phyloP scores from a whole-genome alignment of 2,888 invertebrate species.

The Meta bourneti region DNA sequence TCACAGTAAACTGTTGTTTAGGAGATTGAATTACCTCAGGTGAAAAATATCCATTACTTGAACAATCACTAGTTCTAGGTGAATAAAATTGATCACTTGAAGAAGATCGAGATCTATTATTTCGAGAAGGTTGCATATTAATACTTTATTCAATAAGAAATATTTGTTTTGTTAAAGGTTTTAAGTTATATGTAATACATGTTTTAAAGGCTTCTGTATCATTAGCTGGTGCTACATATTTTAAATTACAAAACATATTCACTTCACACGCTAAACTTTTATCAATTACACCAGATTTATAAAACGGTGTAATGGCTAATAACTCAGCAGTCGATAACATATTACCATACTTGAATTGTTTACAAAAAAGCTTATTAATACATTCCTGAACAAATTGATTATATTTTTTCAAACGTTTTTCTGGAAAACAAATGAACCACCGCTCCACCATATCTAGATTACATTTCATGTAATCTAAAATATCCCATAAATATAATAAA shows the following conservation, averaged over 20 bases:
- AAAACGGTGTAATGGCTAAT: constrained; percentile 28
- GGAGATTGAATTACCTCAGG: too few relatives aligned
- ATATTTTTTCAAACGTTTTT: constrained; percentile 33
- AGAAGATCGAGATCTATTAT: too few relatives aligned
- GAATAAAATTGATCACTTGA: too few relatives aligned
- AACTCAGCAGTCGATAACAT: constrained; percentile 7
- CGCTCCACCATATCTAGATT: constrained; percentile 27
- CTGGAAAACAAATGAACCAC: constrained; percentile 49
- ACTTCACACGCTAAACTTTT: background rate
- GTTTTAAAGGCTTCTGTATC: constrained; percentile 22
- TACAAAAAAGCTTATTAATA: constrained; percentile 34
- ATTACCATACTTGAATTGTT: constrained; percentile 27
- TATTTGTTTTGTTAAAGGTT: background rate
- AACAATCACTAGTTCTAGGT: too few relatives aligned
- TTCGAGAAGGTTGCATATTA: background rate
- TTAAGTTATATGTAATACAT: background rate
- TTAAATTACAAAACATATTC: constrained; percentile 17
- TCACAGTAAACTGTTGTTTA: too few relatives aligned
- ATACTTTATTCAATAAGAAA: constrained; percentile 30
- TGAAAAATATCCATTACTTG: too few relatives aligned
- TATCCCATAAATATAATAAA: constrained; percentile 34
- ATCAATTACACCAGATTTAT: constrained; percentile 22
- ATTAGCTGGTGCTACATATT: constrained; percentile 11
- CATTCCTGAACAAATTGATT: constrained; percentile 21
- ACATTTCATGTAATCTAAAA: constrained; percentile 24